Percentiles rank a stretch among this genome's conserved stretches.
phyloP scores from a whole-genome alignment of 2,888 invertebrate genomes.

The Ceriagrion tenellum region DNA sequence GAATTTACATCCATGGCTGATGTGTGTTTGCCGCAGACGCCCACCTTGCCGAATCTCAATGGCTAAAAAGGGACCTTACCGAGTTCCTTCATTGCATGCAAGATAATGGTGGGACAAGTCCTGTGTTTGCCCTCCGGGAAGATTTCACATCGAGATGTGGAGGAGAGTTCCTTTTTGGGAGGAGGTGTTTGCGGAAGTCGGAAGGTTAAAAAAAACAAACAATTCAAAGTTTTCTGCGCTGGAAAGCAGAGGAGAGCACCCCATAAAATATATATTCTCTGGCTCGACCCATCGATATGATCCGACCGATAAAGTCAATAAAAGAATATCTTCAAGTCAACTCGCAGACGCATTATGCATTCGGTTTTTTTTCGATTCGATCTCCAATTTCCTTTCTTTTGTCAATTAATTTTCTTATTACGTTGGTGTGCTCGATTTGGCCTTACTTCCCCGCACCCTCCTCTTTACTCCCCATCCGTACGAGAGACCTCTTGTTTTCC shows the following conservation, averaged over 20 bases:
- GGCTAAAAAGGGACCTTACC: neutral
- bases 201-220: no score
- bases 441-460: no score
- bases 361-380: neutral
- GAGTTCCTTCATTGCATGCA: neutral
- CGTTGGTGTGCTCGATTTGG: no score
- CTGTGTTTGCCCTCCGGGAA: no score
- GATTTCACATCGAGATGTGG: neutral
- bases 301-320: neutral
- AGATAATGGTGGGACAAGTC: neutral
- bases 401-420: neutral
- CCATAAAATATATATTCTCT: neutral
- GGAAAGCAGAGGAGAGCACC: neutral
- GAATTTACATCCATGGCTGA: no score
- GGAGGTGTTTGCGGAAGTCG: neutral
- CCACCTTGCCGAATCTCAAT: no score
- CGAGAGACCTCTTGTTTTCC: neutral
- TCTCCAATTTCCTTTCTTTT: neutral
- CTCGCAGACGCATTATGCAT: neutral
- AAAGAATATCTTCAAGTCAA: neutral
- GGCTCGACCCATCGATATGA: neutral
- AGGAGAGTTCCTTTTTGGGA: neutral
- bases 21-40: no score
- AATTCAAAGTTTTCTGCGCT: neutral
- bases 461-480: no score